Conservation (phyloP, 2,888 invertebrate species). For the Tetranychus piercei region DNA sequence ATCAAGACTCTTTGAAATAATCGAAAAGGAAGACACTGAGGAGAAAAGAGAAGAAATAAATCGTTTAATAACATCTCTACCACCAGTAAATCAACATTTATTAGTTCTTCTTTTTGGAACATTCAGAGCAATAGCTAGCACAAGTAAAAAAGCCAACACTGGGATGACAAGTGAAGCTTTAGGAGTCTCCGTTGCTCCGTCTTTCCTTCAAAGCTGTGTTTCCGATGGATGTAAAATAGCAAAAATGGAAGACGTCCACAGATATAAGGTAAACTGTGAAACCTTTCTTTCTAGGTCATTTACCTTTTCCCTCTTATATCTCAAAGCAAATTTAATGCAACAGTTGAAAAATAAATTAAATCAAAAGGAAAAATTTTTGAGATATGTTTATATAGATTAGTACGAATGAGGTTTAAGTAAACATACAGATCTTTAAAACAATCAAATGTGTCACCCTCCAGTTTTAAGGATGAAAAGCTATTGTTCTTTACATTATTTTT, state of each 20-base stretch:
- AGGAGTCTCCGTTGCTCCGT: slow-evolving; percentile 84
- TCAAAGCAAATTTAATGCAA: too few relatives aligned
- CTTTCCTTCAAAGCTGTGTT: slow-evolving; percentile 87
- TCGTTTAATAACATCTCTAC: slow-evolving; percentile 53
- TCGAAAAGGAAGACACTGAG: slow-evolving; percentile 57
- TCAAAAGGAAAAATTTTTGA: too few relatives aligned
- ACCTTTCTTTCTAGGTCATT: slow-evolving; percentile 26
- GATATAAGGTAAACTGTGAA: slow-evolving; percentile 54
- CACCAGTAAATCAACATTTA: slow-evolving; percentile 72
- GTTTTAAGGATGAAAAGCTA: neutral
- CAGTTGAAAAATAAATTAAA: too few relatives aligned
- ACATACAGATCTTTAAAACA: too few relatives aligned
- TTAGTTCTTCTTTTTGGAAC: slow-evolving; percentile 89
- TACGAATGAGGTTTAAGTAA: too few relatives aligned
- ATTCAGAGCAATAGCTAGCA: slow-evolving; percentile 80
- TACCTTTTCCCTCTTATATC: neutral
- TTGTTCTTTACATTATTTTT: neutral
- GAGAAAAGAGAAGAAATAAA: slow-evolving; percentile 70
- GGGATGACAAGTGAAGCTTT: slow-evolving; percentile 89
- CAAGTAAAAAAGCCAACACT: slow-evolving; percentile 68
- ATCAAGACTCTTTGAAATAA: slow-evolving; percentile 66
- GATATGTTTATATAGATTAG: too few relatives aligned
- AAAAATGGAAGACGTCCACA: slow-evolving; percentile 81
- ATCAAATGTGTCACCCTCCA: neutral
- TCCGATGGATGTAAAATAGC: slow-evolving; percentile 73